phyloP scores from a whole-genome alignment of 2,888 invertebrate species.

The Sinotaia quadrata region DNA sequence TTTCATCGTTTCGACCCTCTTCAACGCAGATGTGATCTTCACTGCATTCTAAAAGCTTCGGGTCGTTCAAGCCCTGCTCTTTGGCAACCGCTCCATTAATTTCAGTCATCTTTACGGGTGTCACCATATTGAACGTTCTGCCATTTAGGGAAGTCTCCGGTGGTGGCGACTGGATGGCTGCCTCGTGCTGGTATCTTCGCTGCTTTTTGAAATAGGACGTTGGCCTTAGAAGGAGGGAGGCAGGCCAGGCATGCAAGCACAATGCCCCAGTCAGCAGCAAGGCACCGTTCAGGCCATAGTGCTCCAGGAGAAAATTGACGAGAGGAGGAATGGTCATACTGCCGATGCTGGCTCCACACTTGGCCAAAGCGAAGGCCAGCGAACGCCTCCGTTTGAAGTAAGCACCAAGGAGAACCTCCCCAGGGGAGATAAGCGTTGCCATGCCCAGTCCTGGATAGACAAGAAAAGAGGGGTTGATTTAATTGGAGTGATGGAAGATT shows the following conservation, averaged over 20 bases:
- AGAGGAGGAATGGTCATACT: conserved; percentile 13
- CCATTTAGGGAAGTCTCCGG: not conserved
- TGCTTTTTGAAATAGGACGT: not conserved
- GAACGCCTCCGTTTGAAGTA: conserved; percentile 29
- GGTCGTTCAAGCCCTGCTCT: too few species aligned
- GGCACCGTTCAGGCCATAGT: conserved; percentile 17
- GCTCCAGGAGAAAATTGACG: not conserved
- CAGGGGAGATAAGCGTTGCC: not conserved
- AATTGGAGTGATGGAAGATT: too few species aligned
- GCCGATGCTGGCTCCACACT: conserved; percentile 26
- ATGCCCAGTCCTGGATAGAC: conserved; percentile 4
- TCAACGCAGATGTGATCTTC: too few species aligned
- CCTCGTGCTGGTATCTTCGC: not conserved
- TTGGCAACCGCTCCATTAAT: not conserved
- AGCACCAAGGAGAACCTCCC: conserved; percentile 17
- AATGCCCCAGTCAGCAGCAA: conserved; percentile 15
- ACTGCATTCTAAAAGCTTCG: too few species aligned
- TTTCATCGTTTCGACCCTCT: too few species aligned
- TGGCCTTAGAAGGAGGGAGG: conserved; percentile 10
- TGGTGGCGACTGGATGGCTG: not conserved
- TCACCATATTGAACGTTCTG: too few species aligned
- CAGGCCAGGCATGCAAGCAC: conserved; percentile 13
- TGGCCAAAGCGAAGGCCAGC: conserved; percentile 26
- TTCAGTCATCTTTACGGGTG: not conserved
- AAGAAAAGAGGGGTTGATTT: not conserved